Base-by-base conservation (phyloP, 2,113 vertebrate species). In the Heterochromis multidens region DNA sequence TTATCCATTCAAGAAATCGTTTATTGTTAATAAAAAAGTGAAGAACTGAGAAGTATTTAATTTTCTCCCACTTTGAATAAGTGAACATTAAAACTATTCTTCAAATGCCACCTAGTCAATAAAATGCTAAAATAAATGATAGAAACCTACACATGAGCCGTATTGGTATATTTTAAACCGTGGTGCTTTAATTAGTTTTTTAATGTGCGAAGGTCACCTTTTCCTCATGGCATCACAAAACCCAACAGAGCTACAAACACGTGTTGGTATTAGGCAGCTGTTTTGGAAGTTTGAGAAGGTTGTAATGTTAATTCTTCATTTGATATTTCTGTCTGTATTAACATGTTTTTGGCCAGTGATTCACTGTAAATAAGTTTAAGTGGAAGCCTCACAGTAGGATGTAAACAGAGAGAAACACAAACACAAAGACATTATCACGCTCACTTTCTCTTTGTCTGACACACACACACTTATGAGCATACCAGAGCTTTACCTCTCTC, bases 121-220 rank as follows among this genome's bases (percentile, higher is more conserved):
- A 52, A n/a, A n/a, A 56, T 21, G 3, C 7, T 8, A 19, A 52
- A 52, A 21, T 11, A 0, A 0, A 49, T 49, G 16, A 72, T 0
- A 67, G 40, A 67, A 25, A 0, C n/a, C 6, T 35, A 35, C 6
- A 35, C 33, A 37, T 37, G 40, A 43, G 12, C 9, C 40, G 13
- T 43, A 4, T 1, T 43, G 40, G 13, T 12, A 43, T 43, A 11
- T 43, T 13, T 43, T 43, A 43, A 43, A 43, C 11, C 4, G 40
- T 43, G 40, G 3, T 14, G 40, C 40, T 43, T 12, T 2, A n/a
- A 43, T 43, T 12, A 43, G 10, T 43, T 43, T 43, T 37, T 4
- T 35, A 35, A 35, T 37, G 37, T 37, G 37, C 9, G 9, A 37
- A 10, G 37, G 37, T 10, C 37, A 43, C 40, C 4, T 43, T 1